Conservation (phyloP, 2,888 invertebrate species). For the Schizotus pectinicornis region DNA sequence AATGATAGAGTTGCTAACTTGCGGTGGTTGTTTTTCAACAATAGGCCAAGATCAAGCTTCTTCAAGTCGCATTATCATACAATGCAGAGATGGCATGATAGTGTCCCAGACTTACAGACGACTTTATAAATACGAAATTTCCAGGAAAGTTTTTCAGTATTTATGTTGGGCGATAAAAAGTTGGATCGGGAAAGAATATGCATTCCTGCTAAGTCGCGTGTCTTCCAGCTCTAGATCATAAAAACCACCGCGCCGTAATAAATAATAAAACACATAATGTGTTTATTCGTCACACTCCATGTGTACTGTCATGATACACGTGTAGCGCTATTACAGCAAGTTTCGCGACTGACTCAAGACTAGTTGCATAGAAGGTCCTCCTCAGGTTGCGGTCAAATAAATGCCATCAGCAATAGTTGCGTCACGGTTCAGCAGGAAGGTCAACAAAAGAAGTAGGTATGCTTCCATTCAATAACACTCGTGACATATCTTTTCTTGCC, state of each 20-base stretch:
- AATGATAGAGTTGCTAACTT: too few species aligned
- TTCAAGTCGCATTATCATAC: conserved; percentile 27
- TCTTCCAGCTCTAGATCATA: conserved; percentile 15
- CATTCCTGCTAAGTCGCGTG: conserved; percentile 11
- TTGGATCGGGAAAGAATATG: neutral
- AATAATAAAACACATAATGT: conserved; percentile 20
- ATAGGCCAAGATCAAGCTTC: conserved; percentile 1
- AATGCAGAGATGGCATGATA: conserved; percentile 29
- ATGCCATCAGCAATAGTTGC: too few species aligned
- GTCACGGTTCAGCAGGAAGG: too few species aligned
- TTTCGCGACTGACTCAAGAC: neutral
- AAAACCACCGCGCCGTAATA: conserved; percentile 16
- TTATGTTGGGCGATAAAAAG: conserved; percentile 9
- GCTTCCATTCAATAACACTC: too few species aligned
- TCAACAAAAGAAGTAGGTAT: too few species aligned
- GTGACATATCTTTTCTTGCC: too few species aligned
- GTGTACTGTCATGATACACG: conserved; percentile 15
- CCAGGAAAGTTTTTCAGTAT: conserved; percentile 16
- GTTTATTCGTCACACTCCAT: conserved; percentile 21
- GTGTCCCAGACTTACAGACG: conserved; percentile 35
- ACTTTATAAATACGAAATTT: conserved; percentile 37
- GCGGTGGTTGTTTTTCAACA: conserved; percentile 8
- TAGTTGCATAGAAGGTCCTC: too few species aligned
- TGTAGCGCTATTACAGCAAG: conserved; percentile 5
- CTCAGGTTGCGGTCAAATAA: too few species aligned